Evolutionary conservation across 2,888 invertebrate genomes (phyloP).

Genomic region (Piscicola geometra): DNA sequence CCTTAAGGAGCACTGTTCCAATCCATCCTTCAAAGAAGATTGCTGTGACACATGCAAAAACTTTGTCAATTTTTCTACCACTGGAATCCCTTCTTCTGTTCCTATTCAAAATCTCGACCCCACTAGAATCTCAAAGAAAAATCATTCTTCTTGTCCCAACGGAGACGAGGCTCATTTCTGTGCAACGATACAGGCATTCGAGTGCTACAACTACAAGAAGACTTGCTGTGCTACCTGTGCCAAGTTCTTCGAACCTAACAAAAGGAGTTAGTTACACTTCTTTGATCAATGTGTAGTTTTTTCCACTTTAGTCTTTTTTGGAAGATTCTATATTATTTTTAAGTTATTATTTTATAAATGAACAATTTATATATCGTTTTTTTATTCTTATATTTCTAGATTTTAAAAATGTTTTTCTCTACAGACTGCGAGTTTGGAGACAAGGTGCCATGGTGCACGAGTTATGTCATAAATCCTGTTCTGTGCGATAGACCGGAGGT

Average conservation of each 20-base stretch:
- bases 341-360: too few relatives aligned
- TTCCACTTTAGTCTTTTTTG: too few relatives aligned
- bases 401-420: too few relatives aligned
- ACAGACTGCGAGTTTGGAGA: conserved; percentile 37
- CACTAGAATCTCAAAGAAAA: too few relatives aligned
- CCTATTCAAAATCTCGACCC: too few relatives aligned
- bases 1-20: conserved; percentile 30
- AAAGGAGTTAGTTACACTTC: not conserved
- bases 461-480: conserved; percentile 19
- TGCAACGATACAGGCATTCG: conserved; percentile 15
- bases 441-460: conserved; percentile 31
- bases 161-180: conserved; percentile 28
- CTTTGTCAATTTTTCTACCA: not conserved
- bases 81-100: conserved; percentile 13
- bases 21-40: not conserved
- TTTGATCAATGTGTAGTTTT: not conserved
- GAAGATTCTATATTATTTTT: too few relatives aligned
- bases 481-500: conserved; percentile 33
- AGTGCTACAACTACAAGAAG: conserved; percentile 31
- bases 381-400: too few relatives aligned
- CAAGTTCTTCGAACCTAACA: conserved; percentile 18
- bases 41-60: conserved; percentile 36
- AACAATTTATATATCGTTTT: too few relatives aligned
- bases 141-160: conserved; percentile 20
- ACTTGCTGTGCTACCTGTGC: conserved; percentile 29